Evolutionary conservation across 1,140 invertebrate genomes (phyloP).

Genomic region (Papilio aristodemus): DNA sequence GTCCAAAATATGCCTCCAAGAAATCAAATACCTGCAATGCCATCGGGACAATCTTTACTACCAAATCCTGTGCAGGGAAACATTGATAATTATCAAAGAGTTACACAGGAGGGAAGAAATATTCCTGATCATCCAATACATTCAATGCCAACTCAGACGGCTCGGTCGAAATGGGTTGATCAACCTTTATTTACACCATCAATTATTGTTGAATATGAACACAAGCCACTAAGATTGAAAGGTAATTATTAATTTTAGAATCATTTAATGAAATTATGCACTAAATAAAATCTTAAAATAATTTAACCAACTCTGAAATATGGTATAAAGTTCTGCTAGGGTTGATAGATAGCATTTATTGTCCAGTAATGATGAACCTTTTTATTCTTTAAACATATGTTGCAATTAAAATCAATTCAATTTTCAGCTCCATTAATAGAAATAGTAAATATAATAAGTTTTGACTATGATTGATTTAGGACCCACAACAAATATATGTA

Average conservation of each 20-base stretch:
- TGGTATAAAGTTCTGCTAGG: too few relatives aligned
- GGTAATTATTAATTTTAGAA: constrained; percentile 55
- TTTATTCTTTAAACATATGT: too few relatives aligned
- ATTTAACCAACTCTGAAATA: too few relatives aligned
- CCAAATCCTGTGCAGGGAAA: constrained; percentile 35
- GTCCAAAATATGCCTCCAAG: constrained; percentile 39
- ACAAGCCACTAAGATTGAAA: constrained; percentile 80
- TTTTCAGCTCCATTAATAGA: too few relatives aligned
- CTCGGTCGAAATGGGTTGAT: constrained; percentile 64
- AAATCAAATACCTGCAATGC: constrained; percentile 25
- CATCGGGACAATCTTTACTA: constrained; percentile 32
- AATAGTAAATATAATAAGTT: too few relatives aligned
- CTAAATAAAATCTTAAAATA: too few relatives aligned
- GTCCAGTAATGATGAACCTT: too few relatives aligned
- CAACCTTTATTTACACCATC: constrained; percentile 75
- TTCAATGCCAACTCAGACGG: constrained; percentile 37
- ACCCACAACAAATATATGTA: too few relatives aligned
- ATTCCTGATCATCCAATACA: constrained; percentile 36
- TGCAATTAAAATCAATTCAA: too few relatives aligned
- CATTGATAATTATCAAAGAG: constrained; percentile 42
- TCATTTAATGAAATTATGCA: too few relatives aligned
- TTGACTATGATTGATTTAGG: too few relatives aligned
- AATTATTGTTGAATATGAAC: constrained; percentile 88
- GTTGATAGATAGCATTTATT: too few relatives aligned
- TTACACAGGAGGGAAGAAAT: constrained; percentile 39